phyloP scores from a whole-genome alignment of 1,140 invertebrate species.

The Scaptomyza pallida region DNA sequence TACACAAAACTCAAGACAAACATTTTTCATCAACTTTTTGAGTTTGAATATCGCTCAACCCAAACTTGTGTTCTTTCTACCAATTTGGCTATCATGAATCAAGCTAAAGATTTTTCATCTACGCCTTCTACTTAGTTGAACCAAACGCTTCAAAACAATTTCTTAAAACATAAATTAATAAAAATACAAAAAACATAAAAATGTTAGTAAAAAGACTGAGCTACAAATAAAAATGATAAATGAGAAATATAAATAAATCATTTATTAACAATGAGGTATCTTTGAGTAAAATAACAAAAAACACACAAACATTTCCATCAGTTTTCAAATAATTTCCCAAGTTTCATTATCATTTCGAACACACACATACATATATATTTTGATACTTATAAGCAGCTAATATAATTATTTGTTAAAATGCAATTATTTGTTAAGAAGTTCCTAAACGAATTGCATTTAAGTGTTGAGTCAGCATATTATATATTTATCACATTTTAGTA shows the following conservation, averaged over 20 bases:
- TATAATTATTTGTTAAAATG: slow-evolving; percentile 47
- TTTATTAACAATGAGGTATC: slow-evolving; percentile 34
- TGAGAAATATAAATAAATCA: slow-evolving; percentile 32
- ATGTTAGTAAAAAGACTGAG: slow-evolving; percentile 83
- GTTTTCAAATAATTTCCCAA: neutral
- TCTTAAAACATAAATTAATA: slow-evolving; percentile 33
- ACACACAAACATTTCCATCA: slow-evolving; percentile 2
- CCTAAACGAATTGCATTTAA: slow-evolving; percentile 59
- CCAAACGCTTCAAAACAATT: slow-evolving; percentile 43
- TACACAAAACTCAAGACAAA: slow-evolving; percentile 53
- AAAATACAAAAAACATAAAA: slow-evolving; percentile 55
- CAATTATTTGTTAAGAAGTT: slow-evolving; percentile 69
- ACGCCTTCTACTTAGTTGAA: slow-evolving; percentile 30
- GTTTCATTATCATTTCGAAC: slow-evolving; percentile 2
- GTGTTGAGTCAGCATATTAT: slow-evolving; percentile 30
- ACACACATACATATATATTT: no score
- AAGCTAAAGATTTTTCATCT: neutral
- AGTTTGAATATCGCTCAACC: slow-evolving; percentile 2
- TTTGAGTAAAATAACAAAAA: neutral
- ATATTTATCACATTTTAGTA: slow-evolving; percentile 46
- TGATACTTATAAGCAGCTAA: slow-evolving; percentile 37
- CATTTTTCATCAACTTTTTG: slow-evolving; percentile 12
- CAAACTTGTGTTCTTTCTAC: neutral
- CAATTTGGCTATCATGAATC: neutral
- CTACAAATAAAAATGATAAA: slow-evolving; percentile 72